A percentile compares a stretch with the other conserved stretches of the same genome.
Conservation (phyloP, 2,113 vertebrate genomes). For the Marmota monax region DNA sequence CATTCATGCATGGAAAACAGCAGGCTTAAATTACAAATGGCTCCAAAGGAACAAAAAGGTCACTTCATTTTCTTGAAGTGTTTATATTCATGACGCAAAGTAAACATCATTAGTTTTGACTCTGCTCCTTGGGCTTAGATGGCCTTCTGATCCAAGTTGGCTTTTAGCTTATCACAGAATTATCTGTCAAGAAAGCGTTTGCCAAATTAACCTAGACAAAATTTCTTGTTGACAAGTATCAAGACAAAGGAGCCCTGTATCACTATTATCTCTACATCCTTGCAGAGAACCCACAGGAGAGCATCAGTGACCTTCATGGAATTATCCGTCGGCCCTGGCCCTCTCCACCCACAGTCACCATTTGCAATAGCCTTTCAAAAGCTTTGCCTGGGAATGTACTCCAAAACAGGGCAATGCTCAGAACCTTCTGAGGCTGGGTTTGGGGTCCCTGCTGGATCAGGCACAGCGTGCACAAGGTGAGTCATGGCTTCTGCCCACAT, state of each 20-base stretch:
- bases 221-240: neutral
- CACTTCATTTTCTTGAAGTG: neutral
- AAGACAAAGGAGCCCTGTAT: neutral
- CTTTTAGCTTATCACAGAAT: neutral
- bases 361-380: neutral
- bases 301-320: neutral
- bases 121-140: neutral
- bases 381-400: neutral
- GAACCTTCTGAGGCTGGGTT: neutral
- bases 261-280: neutral
- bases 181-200: neutral
- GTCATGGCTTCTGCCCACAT: neutral
- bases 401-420: no score
- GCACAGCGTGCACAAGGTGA: rapidly evolving
- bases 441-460: no score
- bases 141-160: neutral
- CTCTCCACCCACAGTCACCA: neutral
- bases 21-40: neutral
- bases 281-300: neutral
- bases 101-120: neutral
- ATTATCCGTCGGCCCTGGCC: neutral
- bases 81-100: neutral
- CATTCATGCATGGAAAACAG: neutral
- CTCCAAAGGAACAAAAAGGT: neutral
- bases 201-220: neutral